Percentiles rank a stretch among this genome's conserved stretches.
Conservation (phyloP, 2,888 invertebrate genomes). For the Petrolisthes cinctipes region DNA sequence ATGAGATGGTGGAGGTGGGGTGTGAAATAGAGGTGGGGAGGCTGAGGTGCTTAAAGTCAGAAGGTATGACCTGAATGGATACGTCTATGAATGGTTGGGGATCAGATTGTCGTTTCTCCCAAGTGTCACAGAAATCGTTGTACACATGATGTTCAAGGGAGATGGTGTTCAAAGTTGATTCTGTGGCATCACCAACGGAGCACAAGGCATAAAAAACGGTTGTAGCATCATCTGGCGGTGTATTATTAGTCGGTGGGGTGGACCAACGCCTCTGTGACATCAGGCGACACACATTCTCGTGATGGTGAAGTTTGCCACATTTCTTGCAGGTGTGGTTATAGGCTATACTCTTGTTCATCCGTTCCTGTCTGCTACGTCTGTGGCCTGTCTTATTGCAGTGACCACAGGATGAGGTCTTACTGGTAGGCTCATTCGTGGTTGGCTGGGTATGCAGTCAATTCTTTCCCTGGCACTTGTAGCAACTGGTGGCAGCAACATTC, state of each 20-base stretch:
- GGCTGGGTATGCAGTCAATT: neutral
- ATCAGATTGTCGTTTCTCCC: conserved; percentile 1
- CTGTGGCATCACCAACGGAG: no score
- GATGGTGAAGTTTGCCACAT: neutral
- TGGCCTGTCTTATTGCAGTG: conserved; percentile 3
- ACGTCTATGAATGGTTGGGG: conserved; percentile 1
- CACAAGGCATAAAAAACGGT: no score
- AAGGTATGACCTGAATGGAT: neutral
- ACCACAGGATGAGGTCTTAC: neutral
- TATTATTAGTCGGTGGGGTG: neutral
- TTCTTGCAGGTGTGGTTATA: neutral
- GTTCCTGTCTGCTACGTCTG: neutral
- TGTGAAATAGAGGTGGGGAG: neutral
- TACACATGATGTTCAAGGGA: no score
- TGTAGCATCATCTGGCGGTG: neutral
- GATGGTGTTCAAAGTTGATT: no score
- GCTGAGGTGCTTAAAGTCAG: neutral
- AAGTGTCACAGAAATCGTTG: no score
- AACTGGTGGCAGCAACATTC: neutral
- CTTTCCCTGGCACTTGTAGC: no score
- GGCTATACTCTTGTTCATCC: neutral
- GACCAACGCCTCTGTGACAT: neutral
- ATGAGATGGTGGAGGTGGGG: conserved; percentile 10
- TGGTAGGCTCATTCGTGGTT: neutral
- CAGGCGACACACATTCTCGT: neutral